A percentile compares a stretch with the other conserved stretches of the same genome.
Evolutionary conservation across 2,888 invertebrate genomes (phyloP).

Genomic region (Nemoura dubitans): DNA sequence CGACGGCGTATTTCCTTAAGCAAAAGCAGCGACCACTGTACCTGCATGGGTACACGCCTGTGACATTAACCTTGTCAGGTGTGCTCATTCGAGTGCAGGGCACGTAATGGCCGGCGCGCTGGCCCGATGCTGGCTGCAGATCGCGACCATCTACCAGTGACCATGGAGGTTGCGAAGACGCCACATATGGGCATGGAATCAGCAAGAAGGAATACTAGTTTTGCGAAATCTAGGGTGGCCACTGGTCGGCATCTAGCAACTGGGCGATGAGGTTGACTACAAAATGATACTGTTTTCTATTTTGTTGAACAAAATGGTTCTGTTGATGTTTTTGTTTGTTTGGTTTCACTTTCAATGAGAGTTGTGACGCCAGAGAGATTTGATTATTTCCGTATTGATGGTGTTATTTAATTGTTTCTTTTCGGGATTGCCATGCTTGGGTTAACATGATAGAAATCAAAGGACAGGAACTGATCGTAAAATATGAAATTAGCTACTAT

Average conservation of each 20-base stretch:
- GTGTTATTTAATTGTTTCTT: too few relatives aligned
- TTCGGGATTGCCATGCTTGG: too few relatives aligned
- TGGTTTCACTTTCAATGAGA: background rate
- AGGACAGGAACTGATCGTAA: too few relatives aligned
- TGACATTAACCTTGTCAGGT: constrained; percentile 28
- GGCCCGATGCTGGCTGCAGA: background rate
- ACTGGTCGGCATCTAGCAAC: background rate
- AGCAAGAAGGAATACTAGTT: constrained; percentile 37
- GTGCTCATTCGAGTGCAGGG: constrained; percentile 8
- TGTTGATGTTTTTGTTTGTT: background rate
- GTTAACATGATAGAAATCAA: too few relatives aligned
- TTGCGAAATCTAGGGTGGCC: background rate
- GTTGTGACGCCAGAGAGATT: too few relatives aligned
- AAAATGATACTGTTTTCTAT: background rate
- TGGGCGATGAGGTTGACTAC: background rate
- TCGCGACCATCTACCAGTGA: background rate
- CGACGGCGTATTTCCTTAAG: background rate
- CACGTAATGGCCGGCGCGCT: constrained; percentile 15
- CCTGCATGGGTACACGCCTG: background rate
- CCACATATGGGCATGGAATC: constrained; percentile 47
- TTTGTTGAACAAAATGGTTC: too few relatives aligned
- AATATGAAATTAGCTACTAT: too few relatives aligned
- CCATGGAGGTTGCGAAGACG: constrained; percentile 18
- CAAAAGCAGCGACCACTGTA: background rate
- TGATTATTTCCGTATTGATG: too few relatives aligned